Evolutionary conservation across 2,113 vertebrate species (phyloP).

Genomic region (Dipodomys ordii): DNA sequence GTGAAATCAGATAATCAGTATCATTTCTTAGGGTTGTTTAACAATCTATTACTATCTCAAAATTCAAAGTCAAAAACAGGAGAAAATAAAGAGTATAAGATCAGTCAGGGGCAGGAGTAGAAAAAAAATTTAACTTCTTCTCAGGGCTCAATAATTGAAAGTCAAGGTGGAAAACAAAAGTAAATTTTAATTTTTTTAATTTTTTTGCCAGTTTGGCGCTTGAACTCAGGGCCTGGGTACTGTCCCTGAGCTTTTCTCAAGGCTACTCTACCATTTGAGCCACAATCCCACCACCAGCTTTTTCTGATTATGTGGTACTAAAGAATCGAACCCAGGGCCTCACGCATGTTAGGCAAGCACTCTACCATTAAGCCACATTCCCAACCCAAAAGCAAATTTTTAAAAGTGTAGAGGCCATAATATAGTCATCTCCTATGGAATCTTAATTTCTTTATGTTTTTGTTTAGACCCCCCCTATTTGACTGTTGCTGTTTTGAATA

Average conservation of each 20-base stretch:
- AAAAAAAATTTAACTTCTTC: conserved; percentile 36
- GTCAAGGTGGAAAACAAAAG: background rate
- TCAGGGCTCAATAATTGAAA: conserved; percentile 35
- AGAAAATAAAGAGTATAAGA: conserved; percentile 17
- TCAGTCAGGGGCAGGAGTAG: background rate
- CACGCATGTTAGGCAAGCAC: too few species aligned
- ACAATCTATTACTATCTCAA: conserved; percentile 45
- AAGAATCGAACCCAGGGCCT: too few species aligned
- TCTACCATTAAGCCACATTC: too few species aligned
- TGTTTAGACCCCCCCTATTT: conserved; percentile 13
- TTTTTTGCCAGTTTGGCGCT: too few species aligned
- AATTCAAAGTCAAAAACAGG: conserved; percentile 40
- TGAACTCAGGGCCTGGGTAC: too few species aligned
- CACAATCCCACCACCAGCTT: too few species aligned
- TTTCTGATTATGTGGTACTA: too few species aligned
- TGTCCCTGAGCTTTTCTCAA: too few species aligned
- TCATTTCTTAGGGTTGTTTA: conserved; percentile 19
- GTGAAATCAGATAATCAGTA: conserved; percentile 19
- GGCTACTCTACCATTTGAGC: too few species aligned
- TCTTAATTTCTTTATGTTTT: conserved; percentile 24
- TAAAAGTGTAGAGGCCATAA: background rate
- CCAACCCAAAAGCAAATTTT: background rate
- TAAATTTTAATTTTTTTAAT: too few species aligned
- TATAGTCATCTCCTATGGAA: background rate
- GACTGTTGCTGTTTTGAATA: conserved; percentile 35